Base-by-base conservation (phyloP, 2,888 invertebrate genomes). In the Amphipoea lucens region DNA sequence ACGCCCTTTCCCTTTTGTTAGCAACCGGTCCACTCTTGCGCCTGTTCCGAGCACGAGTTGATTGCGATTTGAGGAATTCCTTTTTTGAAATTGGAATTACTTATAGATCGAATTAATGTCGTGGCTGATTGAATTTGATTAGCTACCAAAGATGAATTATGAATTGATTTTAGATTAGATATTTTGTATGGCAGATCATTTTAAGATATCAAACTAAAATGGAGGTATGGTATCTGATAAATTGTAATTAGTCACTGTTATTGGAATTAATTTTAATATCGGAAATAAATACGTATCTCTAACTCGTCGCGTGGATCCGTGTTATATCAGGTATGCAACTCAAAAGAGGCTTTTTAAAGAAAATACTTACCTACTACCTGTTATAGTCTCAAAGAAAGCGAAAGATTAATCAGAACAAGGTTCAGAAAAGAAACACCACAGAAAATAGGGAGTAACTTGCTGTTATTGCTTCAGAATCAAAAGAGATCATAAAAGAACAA, bases 1-100 rank as follows among this genome's bases (percentile, higher is more conserved):
- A 86, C 81, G 86, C 82, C 90, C 90, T 92, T 93, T 93, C 92
- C 92, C 92, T 93, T 90, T 93, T 91, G 79, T 86, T 80, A 36
- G 57, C 36, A 87, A 91, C 92, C 89, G 90, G 92, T 91, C 79
- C 74, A 78, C 87, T 78, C 85, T 48, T 54, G 86, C 79, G 87
- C 83, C 76, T 76, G 81, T 82, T 77, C 76, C 40, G 72, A 72
- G 68, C 78, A 74, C 60, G 45, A 79, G 20, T 45, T 45, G 29
- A 4, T 66, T 42, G 79, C 76, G 60, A 70, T 78, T 85, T 70
- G 68, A 69, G 12, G 68, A 67, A 81, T 76, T 78, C 65, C 65
- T 65, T 79, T 79, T 78, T 82, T 70, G 17, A 40, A 62, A 72
- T 72, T 54, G 1, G 23, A 67, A 73, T 71, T 40, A n/a, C n/a